These are phyloP conservation scores for Pseudoatta argentina DNA, from an alignment of 1,140 invertebrate genomes.

Conservation along the genomic window DNA sequence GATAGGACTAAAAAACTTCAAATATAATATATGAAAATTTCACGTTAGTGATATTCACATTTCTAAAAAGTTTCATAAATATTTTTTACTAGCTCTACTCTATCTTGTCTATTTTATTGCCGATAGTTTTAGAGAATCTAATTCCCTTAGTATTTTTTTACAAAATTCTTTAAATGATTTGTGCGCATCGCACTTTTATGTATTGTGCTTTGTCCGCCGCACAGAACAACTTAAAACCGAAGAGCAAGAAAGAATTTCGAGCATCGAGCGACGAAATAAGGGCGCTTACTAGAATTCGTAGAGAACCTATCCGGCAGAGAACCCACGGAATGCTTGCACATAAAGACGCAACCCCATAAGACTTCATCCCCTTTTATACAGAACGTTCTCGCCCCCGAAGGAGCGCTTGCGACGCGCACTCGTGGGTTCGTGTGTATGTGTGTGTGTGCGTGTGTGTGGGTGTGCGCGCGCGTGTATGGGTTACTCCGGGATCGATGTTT, in stretches of 20 bases:
- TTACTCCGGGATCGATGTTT: slow-evolving; percentile 73
- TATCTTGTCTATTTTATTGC: no score
- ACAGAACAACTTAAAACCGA: slow-evolving; percentile 43
- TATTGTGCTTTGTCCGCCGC: slow-evolving; percentile 42
- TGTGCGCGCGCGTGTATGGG: slow-evolving; percentile 21
- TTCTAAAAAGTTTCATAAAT: background rate
- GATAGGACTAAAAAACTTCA: background rate
- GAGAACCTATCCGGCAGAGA: slow-evolving; percentile 76
- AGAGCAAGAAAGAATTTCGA: slow-evolving; percentile 60
- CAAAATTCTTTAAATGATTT: background rate
- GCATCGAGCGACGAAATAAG: background rate
- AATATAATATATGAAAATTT: background rate
- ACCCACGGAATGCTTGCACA: slow-evolving; percentile 83
- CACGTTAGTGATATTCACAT: background rate
- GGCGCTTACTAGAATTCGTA: slow-evolving; percentile 79
- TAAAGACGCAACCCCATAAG: slow-evolving; percentile 82
- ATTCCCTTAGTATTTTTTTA: background rate
- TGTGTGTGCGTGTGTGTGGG: background rate
- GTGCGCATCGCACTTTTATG: slow-evolving; percentile 8
- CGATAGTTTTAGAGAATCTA: background rate
- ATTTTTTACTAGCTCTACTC: background rate
- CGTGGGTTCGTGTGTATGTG: no score
- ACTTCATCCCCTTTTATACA: slow-evolving; percentile 82
- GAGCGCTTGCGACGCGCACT: slow-evolving; percentile 42
- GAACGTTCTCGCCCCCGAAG: slow-evolving; percentile 77